These are phyloP conservation scores for Diplolepis rosae DNA, from an alignment of 2,888 invertebrate species.

Conservation along the genomic window DNA sequence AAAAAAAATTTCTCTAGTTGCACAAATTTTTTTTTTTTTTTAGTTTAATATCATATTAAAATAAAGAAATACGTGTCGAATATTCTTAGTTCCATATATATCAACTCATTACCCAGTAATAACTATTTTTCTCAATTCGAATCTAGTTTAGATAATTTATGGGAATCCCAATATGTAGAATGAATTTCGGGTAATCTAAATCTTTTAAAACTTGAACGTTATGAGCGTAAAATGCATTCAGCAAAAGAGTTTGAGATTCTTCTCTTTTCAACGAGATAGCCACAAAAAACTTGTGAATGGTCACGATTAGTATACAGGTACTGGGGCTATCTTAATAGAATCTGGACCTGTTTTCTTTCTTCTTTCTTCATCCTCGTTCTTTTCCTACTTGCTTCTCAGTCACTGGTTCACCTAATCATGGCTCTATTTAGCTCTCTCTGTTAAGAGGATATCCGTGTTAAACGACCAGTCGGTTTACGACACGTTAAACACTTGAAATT, in stretches of 20 bases:
- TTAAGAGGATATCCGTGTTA: slow-evolving; percentile 73
- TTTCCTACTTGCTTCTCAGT: not conserved
- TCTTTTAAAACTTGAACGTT: slow-evolving; percentile 29
- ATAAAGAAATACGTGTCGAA: too few species aligned
- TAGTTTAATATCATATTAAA: too few species aligned
- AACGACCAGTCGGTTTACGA: slow-evolving; percentile 65
- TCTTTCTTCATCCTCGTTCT: slow-evolving; percentile 9
- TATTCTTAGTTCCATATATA: too few species aligned
- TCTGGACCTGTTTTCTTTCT: slow-evolving; percentile 18
- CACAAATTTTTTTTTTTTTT: too few species aligned
- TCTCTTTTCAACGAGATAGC: slow-evolving; percentile 22
- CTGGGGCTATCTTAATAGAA: slow-evolving; percentile 52
- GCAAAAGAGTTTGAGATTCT: slow-evolving; percentile 26
- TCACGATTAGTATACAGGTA: slow-evolving; percentile 50
- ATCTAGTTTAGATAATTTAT: too few species aligned
- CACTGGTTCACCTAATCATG: slow-evolving; percentile 51
- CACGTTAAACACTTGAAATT: slow-evolving; percentile 71
- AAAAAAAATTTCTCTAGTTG: too few species aligned
- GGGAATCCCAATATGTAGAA: slow-evolving; percentile 22
- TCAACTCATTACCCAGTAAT: too few species aligned
- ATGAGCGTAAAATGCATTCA: slow-evolving; percentile 27
- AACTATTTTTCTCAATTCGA: too few species aligned
- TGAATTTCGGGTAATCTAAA: slow-evolving; percentile 20
- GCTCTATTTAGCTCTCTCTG: slow-evolving; percentile 71
- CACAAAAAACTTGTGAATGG: slow-evolving; percentile 39